Percentiles rank a stretch among this genome's conserved stretches.
Evolutionary conservation across 1,140 invertebrate genomes (phyloP).

Genomic region (Globodera rostochiensis): DNA sequence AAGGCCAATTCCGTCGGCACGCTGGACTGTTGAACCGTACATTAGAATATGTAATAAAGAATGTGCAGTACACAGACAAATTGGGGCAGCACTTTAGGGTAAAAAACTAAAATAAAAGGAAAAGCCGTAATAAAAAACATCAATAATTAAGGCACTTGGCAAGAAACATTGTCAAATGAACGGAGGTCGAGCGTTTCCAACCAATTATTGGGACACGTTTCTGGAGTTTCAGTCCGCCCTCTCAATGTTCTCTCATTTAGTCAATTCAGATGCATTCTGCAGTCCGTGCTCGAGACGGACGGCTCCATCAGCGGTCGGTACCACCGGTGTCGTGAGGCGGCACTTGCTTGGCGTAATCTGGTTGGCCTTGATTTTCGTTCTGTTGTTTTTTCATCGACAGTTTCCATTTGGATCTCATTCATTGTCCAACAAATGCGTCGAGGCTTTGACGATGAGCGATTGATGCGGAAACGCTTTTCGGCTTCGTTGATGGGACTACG

Average conservation of each 20-base stretch:
- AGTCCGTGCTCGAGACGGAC: slow-evolving; percentile 32
- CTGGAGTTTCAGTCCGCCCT: slow-evolving; percentile 36
- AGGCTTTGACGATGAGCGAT: slow-evolving; percentile 49
- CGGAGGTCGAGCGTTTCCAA: slow-evolving; percentile 40
- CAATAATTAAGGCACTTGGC: slow-evolving; percentile 43
- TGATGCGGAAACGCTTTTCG: slow-evolving; percentile 46
- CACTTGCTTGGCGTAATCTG: slow-evolving; percentile 44
- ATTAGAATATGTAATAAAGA: slow-evolving; percentile 52
- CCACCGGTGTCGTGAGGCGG: slow-evolving; percentile 47
- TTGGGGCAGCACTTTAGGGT: slow-evolving; percentile 50
- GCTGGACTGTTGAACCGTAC: slow-evolving; percentile 40
- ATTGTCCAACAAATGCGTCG: slow-evolving; percentile 50
- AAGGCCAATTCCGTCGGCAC: slow-evolving; percentile 46
- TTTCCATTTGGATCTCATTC: slow-evolving; percentile 41
- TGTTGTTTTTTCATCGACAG: background rate
- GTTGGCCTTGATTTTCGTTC: background rate
- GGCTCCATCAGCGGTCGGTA: slow-evolving; percentile 25
- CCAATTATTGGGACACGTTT: slow-evolving; percentile 53
- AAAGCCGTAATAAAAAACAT: slow-evolving; percentile 14
- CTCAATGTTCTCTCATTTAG: slow-evolving; percentile 1
- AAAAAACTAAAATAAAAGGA: background rate
- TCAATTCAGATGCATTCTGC: slow-evolving; percentile 17
- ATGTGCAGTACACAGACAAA: slow-evolving; percentile 50
- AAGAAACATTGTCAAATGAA: slow-evolving; percentile 52
- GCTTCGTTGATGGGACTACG: slow-evolving; percentile 42